phyloP scores from a whole-genome alignment of 1,140 invertebrate genomes.

The Meloidogyne floridensis region DNA sequence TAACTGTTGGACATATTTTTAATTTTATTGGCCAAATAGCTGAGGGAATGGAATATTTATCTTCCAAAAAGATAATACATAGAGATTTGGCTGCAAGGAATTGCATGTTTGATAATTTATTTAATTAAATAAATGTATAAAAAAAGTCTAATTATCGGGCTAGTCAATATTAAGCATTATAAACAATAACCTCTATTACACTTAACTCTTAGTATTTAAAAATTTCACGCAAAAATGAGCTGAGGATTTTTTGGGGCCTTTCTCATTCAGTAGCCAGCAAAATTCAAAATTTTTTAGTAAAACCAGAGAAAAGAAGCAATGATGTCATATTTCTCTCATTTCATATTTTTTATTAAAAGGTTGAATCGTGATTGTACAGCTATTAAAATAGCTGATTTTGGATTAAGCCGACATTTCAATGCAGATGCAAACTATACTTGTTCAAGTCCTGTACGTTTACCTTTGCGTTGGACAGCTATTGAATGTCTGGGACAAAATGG shows the following conservation, averaged over 20 bases:
- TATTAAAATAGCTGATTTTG: slow-evolving; percentile 94
- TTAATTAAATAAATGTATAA: no score
- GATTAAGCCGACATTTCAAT: slow-evolving; percentile 76
- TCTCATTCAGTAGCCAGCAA: no score
- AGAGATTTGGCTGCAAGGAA: slow-evolving; percentile 95
- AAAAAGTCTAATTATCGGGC: no score
- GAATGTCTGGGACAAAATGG: slow-evolving; percentile 40
- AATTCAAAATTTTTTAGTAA: no score
- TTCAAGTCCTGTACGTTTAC: slow-evolving; percentile 31
- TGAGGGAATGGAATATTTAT: slow-evolving; percentile 92
- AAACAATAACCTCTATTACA: no score
- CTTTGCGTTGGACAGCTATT: slow-evolving; percentile 47
- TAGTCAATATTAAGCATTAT: no score
- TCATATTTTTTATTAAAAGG: slow-evolving; percentile 39
- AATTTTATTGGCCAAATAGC: slow-evolving; percentile 94
- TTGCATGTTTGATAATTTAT: slow-evolving; percentile 69
- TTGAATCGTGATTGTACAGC: slow-evolving; percentile 84
- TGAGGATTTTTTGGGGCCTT: no score
- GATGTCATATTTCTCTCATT: not conserved
- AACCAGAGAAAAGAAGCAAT: no score
- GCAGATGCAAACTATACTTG: slow-evolving; percentile 29
- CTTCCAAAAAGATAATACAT: slow-evolving; percentile 87
- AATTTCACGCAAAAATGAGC: no score
- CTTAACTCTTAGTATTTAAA: no score
- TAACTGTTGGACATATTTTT: slow-evolving; percentile 88